Evolutionary conservation across 1,140 invertebrate genomes (phyloP).

Genomic region (Oncopodura yosiiana): DNA sequence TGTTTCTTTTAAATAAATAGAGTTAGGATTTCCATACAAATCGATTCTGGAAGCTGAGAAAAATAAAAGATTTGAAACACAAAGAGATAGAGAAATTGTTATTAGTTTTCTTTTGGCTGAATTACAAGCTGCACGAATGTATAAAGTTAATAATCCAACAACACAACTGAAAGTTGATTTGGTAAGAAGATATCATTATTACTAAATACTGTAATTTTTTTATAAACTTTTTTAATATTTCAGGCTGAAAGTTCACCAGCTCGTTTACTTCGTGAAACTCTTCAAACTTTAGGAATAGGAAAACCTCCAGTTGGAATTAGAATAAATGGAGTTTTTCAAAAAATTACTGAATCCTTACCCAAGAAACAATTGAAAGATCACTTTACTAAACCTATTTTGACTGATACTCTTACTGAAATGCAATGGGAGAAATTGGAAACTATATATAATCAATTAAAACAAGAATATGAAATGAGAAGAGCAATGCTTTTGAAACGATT

Average conservation of each 20-base stretch:
- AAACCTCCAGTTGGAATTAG: constrained; percentile 77
- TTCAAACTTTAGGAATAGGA: constrained; percentile 65
- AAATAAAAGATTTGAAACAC: constrained; percentile 55
- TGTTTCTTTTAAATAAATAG: constrained; percentile 14
- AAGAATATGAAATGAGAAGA: constrained; percentile 69
- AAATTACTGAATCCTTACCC: constrained; percentile 49
- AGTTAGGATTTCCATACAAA: constrained; percentile 58
- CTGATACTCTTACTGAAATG: constrained; percentile 57
- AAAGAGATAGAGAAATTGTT: constrained; percentile 54
- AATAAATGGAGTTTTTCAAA: constrained; percentile 62
- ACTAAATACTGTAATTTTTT: background rate
- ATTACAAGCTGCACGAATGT: constrained; percentile 68
- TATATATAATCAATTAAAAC: constrained; percentile 50
- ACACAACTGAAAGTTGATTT: constrained; percentile 42
- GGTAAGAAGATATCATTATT: constrained; percentile 42
- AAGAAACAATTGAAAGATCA: constrained; percentile 5
- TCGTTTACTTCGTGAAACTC: constrained; percentile 60
- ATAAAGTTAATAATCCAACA: constrained; percentile 53
- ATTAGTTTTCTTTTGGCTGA: constrained; percentile 71
- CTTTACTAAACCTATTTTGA: constrained; percentile 67
- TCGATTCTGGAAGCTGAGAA: constrained; percentile 54
- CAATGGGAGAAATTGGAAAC: constrained; percentile 70
- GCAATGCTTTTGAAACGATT: constrained; percentile 81
- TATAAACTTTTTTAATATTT: constrained; percentile 35
- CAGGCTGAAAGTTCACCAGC: constrained; percentile 72